Percentiles rank a stretch among this genome's conserved stretches.
Evolutionary conservation across 2,797 vertebrate species (phyloP).

Genomic region (Stomatorhinus walkeri): DNA sequence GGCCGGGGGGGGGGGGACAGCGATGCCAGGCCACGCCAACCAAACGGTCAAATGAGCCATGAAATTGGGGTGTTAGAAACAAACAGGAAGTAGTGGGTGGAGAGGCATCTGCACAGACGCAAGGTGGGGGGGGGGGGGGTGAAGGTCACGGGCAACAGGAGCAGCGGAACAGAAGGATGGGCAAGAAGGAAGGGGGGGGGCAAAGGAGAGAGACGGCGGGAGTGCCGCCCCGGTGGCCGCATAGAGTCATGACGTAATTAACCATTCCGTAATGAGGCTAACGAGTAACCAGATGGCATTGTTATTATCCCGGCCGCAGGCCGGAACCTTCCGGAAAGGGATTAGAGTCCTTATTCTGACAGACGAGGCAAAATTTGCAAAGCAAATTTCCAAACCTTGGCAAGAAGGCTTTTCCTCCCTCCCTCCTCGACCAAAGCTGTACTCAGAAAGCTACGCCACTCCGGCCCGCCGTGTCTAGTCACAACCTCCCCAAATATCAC

Average conservation of each 20-base stretch:
- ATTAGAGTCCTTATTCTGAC: constrained; percentile 32
- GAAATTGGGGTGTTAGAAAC: neutral
- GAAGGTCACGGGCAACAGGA: neutral
- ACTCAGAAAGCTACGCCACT: neutral
- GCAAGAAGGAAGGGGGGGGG: neutral
- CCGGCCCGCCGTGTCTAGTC: neutral
- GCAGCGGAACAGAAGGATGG: neutral
- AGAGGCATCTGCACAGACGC: neutral
- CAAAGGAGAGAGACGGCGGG: constrained; percentile 24
- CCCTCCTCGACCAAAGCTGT: neutral
- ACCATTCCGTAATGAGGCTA: constrained; percentile 65
- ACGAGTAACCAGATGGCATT: constrained; percentile 68
- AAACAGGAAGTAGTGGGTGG: neutral
- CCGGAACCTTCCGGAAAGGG: constrained; percentile 33
- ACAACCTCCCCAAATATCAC: neutral
- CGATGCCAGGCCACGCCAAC: neutral
- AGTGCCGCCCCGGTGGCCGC: constrained; percentile 41
- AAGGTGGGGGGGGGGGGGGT: neutral
- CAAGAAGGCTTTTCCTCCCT: neutral
- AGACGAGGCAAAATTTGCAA: constrained; percentile 29
- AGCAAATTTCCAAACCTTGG: constrained; percentile 26
- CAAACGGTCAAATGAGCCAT: neutral
- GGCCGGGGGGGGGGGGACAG: neutral
- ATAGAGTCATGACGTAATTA: constrained; percentile 65
- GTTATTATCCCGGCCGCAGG: constrained; percentile 37